A percentile compares a stretch with the other conserved stretches of the same genome.
These are phyloP conservation scores for Cricetomys ansorgei DNA, from an alignment of 2,113 vertebrate species.

Conservation along the genomic window DNA sequence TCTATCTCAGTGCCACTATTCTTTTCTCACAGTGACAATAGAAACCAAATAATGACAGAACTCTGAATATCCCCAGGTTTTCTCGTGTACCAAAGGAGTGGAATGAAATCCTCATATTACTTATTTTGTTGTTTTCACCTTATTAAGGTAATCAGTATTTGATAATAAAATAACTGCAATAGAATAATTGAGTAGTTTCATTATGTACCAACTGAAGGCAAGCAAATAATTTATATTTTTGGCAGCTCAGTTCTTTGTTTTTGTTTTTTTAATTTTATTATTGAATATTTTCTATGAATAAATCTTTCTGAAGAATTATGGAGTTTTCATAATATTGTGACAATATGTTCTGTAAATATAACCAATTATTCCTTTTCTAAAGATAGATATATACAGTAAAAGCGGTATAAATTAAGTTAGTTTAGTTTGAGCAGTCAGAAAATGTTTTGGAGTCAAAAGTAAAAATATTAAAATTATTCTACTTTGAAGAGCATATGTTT, in stretches of 20 bases:
- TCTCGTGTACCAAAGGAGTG: background rate
- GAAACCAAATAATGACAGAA: background rate
- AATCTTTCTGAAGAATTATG: background rate
- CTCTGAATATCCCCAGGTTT: background rate
- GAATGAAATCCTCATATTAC: background rate
- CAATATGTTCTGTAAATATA: background rate
- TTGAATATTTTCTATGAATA: background rate
- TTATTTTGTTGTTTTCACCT: background rate
- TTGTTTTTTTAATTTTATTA: background rate
- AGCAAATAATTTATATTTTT: background rate
- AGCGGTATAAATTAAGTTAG: background rate
- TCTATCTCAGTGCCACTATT: background rate
- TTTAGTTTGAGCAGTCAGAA: background rate
- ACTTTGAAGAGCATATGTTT: background rate
- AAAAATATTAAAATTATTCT: conserved; percentile 6
- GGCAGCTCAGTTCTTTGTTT: background rate
- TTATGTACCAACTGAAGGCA: background rate
- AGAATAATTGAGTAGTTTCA: background rate
- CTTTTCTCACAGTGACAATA: background rate
- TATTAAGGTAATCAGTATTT: background rate
- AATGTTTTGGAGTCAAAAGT: background rate
- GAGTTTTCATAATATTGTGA: background rate
- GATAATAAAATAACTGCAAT: background rate
- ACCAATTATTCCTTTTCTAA: background rate
- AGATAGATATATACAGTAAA: background rate